A percentile compares a stretch with the other conserved stretches of the same genome.
Evolutionary conservation across 2,797 vertebrate genomes (phyloP).

Genomic region (Acropternis orthonyx): DNA sequence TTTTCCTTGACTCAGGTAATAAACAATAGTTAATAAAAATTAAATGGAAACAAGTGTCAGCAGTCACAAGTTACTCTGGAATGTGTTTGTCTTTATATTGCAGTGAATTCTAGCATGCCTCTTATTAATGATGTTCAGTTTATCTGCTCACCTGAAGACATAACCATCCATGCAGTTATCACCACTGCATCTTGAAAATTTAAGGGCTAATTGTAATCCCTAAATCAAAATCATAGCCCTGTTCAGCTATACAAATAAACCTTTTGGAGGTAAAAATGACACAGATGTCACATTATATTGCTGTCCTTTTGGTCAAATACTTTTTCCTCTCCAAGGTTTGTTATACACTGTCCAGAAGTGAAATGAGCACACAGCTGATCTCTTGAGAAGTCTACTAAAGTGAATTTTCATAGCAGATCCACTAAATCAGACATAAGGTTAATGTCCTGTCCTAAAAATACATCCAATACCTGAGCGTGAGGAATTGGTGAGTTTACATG

Average conservation of each 20-base stretch:
- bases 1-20: conserved; percentile 40
- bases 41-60: conserved; percentile 28
- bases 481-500: background rate
- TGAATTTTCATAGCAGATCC: background rate
- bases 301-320: background rate
- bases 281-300: background rate
- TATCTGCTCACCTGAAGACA: background rate
- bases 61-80: conserved; percentile 8
- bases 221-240: background rate
- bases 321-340: background rate
- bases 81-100: background rate
- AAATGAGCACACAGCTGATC: background rate
- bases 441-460: background rate
- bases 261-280: background rate
- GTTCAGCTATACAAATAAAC: background rate
- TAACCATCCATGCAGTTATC: background rate
- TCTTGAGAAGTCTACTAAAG: background rate
- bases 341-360: background rate
- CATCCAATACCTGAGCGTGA: background rate
- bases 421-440: background rate
- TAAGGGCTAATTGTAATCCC: background rate
- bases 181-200: background rate
- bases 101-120: background rate
- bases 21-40: conserved; percentile 53
- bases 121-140: background rate